phyloP scores from a whole-genome alignment of 2,888 invertebrate species.

The Lordiphosa andalusiaca region DNA sequence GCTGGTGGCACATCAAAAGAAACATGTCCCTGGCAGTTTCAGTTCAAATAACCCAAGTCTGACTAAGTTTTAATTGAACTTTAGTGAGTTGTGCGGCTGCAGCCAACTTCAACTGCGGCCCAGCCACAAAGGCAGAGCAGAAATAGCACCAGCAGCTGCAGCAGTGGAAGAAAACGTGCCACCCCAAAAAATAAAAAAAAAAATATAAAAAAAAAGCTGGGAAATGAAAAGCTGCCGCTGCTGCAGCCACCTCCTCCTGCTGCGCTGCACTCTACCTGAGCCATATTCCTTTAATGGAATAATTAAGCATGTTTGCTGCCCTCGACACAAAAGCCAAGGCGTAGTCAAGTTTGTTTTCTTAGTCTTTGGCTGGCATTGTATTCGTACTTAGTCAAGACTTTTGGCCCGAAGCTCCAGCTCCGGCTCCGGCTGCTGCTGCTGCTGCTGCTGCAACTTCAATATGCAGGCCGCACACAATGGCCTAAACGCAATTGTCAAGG shows the following conservation, averaged over 20 bases:
- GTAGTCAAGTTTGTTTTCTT: slow-evolving; percentile 58
- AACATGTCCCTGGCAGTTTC: slow-evolving; percentile 5
- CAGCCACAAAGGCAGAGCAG: background rate
- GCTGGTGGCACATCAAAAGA: too few relatives aligned
- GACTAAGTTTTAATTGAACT: slow-evolving; percentile 70
- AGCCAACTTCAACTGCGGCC: background rate
- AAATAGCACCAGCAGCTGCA: slow-evolving; percentile 29
- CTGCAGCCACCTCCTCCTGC: background rate
- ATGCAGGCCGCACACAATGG: slow-evolving; percentile 36
- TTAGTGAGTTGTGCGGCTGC: slow-evolving; percentile 45
- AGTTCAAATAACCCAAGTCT: slow-evolving; percentile 24
- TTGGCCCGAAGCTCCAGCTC: background rate
- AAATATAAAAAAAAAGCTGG: slow-evolving; percentile 17
- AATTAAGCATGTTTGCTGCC: slow-evolving; percentile 70
- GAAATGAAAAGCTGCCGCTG: slow-evolving; percentile 9
- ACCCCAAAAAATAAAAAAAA: slow-evolving; percentile 27
- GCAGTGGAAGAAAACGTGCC: slow-evolving; percentile 14
- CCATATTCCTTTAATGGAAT: slow-evolving; percentile 72
- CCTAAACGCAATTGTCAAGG: slow-evolving; percentile 29
- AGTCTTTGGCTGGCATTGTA: slow-evolving; percentile 41
- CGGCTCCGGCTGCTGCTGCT: background rate
- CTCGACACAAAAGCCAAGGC: slow-evolving; percentile 12
- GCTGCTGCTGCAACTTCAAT: slow-evolving; percentile 25
- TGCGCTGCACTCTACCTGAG: slow-evolving; percentile 8
- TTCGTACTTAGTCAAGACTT: too few relatives aligned